phyloP scores from a whole-genome alignment of 2,797 vertebrate genomes.

The Capromys pilorides region DNA sequence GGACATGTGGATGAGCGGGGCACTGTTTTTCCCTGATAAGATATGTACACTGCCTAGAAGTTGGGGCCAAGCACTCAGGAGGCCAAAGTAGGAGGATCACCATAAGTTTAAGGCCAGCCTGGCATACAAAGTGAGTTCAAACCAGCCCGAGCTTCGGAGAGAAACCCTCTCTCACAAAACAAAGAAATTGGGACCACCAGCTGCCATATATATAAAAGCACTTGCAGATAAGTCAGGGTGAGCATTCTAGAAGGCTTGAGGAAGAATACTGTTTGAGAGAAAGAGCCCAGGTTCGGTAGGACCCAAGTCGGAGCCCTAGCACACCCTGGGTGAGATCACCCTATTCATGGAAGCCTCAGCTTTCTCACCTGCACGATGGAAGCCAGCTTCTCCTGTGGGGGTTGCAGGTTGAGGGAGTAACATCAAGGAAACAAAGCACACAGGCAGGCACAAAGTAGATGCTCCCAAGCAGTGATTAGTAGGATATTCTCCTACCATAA shows the following conservation, averaged over 20 bases:
- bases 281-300: not conserved
- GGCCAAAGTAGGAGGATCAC: not conserved
- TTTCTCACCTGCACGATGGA: not conserved
- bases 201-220: not conserved
- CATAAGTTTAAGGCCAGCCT: not conserved
- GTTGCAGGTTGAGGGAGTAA: not conserved
- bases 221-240: not conserved
- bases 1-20: not conserved
- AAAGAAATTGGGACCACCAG: not conserved
- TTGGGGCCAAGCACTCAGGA: not conserved
- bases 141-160: not conserved
- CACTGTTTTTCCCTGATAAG: not conserved
- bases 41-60: not conserved
- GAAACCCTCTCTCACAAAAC: not conserved
- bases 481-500: not conserved
- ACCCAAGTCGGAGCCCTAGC: not conserved
- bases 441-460: not conserved
- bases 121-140: not conserved
- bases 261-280: not conserved
- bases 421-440: not conserved
- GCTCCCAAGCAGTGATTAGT: not conserved
- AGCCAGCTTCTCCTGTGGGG: not conserved
- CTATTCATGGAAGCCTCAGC: not conserved
- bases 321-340: not conserved
- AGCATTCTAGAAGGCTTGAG: not conserved